phyloP scores from a whole-genome alignment of 2,888 invertebrate species.

The Plebejus anna region DNA sequence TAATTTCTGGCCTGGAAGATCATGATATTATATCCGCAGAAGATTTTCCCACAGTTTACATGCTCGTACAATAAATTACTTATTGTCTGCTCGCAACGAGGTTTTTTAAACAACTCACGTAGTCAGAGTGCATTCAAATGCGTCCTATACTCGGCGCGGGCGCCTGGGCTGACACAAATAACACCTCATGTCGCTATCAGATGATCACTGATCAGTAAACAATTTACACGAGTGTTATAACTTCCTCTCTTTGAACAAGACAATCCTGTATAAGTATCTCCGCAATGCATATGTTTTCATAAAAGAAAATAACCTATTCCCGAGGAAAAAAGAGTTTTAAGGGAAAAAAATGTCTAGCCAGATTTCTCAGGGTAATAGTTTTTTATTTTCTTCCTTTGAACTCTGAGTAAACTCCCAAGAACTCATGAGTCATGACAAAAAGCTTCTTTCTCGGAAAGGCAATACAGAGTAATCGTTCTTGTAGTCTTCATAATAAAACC shows the following conservation, averaged over 20 bases:
- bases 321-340: too few relatives aligned
- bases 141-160: slow-evolving; percentile 69
- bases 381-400: too few relatives aligned
- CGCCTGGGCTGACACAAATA: slow-evolving; percentile 67
- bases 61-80: not conserved
- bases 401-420: too few relatives aligned
- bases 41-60: not conserved
- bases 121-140: slow-evolving; percentile 64
- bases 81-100: not conserved
- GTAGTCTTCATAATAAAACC: too few relatives aligned
- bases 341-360: too few relatives aligned
- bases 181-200: slow-evolving; percentile 41
- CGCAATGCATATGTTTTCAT: too few relatives aligned
- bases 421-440: too few relatives aligned
- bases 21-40: not conserved
- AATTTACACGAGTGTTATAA: not conserved
- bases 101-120: not conserved
- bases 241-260: not conserved
- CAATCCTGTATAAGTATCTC: not conserved
- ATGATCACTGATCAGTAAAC: not conserved
- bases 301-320: too few relatives aligned
- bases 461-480: too few relatives aligned
- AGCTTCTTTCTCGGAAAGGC: too few relatives aligned
- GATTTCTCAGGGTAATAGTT: too few relatives aligned
- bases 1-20: not conserved